Evolutionary conservation across 2,888 invertebrate species (phyloP).

Genomic region (Litoditis marina): DNA sequence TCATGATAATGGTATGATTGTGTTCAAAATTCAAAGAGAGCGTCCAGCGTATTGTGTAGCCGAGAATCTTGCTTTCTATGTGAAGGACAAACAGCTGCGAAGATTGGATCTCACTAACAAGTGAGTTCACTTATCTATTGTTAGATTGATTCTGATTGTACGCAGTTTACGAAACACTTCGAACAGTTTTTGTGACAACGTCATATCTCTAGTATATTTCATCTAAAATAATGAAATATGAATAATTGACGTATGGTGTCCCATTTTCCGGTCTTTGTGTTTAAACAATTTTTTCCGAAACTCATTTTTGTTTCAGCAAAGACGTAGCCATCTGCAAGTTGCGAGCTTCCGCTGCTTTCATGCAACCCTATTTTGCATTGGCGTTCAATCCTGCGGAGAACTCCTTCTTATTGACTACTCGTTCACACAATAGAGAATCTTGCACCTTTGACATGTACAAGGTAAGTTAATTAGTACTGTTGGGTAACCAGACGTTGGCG

Average conservation of each 20-base stretch:
- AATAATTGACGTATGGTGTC: conserved; percentile 2
- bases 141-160: neutral
- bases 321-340: conserved; percentile 89
- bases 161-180: too few relatives aligned
- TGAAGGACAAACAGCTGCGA: conserved; percentile 86
- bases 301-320: conserved; percentile 66
- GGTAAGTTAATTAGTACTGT: conserved; percentile 69
- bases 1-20: conserved; percentile 94
- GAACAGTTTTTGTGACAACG: neutral
- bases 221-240: neutral
- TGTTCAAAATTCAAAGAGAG: conserved; percentile 77
- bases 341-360: conserved; percentile 66
- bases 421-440: conserved; percentile 78
- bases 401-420: conserved; percentile 82
- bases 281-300: too few relatives aligned
- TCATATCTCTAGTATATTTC: neutral
- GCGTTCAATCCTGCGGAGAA: conserved; percentile 96
- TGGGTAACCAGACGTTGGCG: too few relatives aligned
- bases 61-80: conserved; percentile 87
- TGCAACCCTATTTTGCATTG: conserved; percentile 71
- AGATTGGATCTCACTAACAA: conserved; percentile 88
- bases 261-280: too few relatives aligned
- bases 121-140: conserved; percentile 27
- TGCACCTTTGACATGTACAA: conserved; percentile 88
- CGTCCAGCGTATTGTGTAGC: conserved; percentile 91